These are phyloP conservation scores for Perca fluviatilis DNA, from an alignment of 2,113 vertebrate species.

Conservation along the genomic window DNA sequence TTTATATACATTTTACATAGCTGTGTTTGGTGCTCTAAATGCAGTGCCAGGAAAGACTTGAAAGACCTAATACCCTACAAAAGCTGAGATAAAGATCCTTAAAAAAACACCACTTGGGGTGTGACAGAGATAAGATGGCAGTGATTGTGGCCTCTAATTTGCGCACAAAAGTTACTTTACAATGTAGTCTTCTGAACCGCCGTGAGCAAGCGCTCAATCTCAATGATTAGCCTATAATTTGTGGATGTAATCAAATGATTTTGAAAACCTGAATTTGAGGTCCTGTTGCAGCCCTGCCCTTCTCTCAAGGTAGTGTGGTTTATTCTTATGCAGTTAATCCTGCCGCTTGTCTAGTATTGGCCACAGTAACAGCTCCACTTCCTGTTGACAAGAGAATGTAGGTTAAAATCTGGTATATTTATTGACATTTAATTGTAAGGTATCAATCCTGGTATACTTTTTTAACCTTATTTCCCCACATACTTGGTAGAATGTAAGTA, in stretches of 20 bases:
- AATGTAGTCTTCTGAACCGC: neutral
- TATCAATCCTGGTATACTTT: neutral
- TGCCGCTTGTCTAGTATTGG: constrained; percentile 13
- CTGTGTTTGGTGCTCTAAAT: too few species aligned
- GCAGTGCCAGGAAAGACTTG: too few species aligned
- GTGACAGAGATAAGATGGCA: too few species aligned
- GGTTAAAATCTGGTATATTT: constrained; percentile 12
- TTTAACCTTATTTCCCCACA: neutral
- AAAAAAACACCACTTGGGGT: too few species aligned
- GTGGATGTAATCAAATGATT: too few species aligned
- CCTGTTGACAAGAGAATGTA: constrained; percentile 53
- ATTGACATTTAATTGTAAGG: neutral
- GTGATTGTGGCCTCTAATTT: neutral
- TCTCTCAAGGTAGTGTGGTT: constrained; percentile 14
- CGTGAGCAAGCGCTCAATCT: neutral
- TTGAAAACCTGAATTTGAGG: neutral
- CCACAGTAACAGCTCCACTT: constrained; percentile 16
- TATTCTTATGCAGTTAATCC: constrained; percentile 58
- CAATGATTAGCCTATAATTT: neutral
- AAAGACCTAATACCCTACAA: neutral
- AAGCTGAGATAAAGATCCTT: neutral
- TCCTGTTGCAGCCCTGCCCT: neutral
- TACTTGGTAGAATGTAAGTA: neutral
- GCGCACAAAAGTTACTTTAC: too few species aligned
- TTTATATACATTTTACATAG: too few species aligned